Evolutionary conservation across 1,140 invertebrate species (phyloP).

Genomic region (Papilio xuthus): DNA sequence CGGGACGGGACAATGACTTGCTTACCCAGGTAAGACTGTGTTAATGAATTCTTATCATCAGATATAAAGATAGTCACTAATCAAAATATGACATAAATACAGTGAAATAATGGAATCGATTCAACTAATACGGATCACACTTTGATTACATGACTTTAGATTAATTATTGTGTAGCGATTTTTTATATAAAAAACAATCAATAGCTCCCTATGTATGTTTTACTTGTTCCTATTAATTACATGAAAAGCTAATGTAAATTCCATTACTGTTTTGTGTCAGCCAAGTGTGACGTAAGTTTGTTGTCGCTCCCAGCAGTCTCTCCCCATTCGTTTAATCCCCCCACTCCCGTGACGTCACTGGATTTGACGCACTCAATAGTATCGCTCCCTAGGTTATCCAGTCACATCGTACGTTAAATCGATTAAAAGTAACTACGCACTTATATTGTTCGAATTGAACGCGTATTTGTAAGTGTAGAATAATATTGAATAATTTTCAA

Average conservation of each 20-base stretch:
- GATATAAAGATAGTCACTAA: too few relatives aligned
- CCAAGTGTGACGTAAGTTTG: slow-evolving; percentile 30
- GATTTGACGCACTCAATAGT: slow-evolving; percentile 50
- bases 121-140: too few relatives aligned
- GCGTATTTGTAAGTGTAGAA: neutral
- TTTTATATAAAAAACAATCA: neutral
- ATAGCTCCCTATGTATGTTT: neutral
- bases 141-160: too few relatives aligned
- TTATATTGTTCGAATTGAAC: neutral
- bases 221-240: neutral
- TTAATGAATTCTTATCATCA: too few relatives aligned
- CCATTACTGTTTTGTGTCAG: neutral
- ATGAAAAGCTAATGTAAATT: slow-evolving; percentile 1
- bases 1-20: too few relatives aligned
- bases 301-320: slow-evolving; percentile 43
- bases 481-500: too few relatives aligned
- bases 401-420: slow-evolving; percentile 10
- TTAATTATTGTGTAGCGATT: too few relatives aligned
- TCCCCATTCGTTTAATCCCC: slow-evolving; percentile 46
- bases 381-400: slow-evolving; percentile 44
- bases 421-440: neutral
- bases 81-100: too few relatives aligned
- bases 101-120: too few relatives aligned
- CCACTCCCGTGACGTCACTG: slow-evolving; percentile 57
- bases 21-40: too few relatives aligned